These are phyloP conservation scores for Drepanosiphum platanoidis DNA, from an alignment of 2,888 invertebrate genomes.

Conservation along the genomic window DNA sequence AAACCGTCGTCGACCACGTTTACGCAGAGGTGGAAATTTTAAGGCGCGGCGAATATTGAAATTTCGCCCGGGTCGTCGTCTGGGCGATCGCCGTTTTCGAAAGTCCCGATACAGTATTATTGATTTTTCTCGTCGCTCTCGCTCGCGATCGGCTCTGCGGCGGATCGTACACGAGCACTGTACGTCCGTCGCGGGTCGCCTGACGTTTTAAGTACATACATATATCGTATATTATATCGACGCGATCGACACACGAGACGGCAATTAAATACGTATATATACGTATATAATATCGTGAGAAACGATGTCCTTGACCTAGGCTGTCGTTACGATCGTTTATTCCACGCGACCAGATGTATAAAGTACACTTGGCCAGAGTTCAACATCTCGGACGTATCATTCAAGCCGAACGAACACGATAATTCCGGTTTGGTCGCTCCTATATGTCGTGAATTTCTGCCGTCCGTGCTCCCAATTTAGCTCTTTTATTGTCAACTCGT, in stretches of 20 bases:
- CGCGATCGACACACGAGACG: background rate
- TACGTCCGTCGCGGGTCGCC: background rate
- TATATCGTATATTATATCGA: no score
- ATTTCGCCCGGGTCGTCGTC: no score
- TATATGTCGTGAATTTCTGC: background rate
- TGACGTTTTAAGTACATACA: background rate
- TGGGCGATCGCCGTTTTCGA: no score
- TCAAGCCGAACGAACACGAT: background rate
- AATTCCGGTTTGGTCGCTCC: slow-evolving; percentile 38
- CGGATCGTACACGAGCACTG: no score
- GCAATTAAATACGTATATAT: slow-evolving; percentile 16
- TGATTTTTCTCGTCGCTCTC: background rate
- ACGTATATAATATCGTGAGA: background rate
- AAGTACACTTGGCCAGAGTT: slow-evolving; percentile 42
- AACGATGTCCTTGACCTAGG: slow-evolving; percentile 53
- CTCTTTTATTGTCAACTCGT: slow-evolving; percentile 34
- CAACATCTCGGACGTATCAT: slow-evolving; percentile 13
- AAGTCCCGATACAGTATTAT: background rate
- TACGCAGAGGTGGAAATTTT: no score
- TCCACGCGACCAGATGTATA: background rate
- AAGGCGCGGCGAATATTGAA: no score
- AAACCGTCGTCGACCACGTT: no score
- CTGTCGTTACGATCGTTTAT: slow-evolving; percentile 16
- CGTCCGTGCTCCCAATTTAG: slow-evolving; percentile 21
- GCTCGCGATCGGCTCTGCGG: no score